A percentile compares a stretch with the other conserved stretches of the same genome.
Evolutionary conservation across 2,888 invertebrate genomes (phyloP).

Genomic region (Conus canariensis): DNA sequence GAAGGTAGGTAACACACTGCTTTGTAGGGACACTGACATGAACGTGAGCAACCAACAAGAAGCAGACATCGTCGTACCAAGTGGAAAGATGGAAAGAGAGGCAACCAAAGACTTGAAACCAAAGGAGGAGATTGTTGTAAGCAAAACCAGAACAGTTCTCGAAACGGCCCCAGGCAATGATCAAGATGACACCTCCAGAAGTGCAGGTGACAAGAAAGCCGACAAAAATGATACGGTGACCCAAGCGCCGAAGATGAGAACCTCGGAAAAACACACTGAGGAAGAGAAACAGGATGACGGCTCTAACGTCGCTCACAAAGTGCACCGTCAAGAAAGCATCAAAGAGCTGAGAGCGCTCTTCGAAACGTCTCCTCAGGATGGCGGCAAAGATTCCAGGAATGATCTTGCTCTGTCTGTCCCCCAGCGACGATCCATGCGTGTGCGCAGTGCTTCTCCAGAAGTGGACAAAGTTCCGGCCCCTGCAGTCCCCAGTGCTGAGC

Average conservation of each 20-base stretch:
- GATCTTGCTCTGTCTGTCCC: not conserved
- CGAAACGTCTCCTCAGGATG: slow-evolving; percentile 56
- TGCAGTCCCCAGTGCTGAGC: slow-evolving; percentile 31
- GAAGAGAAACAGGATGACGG: slow-evolving; percentile 18
- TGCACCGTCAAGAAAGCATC: slow-evolving; percentile 69
- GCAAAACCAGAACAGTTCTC: slow-evolving; percentile 8
- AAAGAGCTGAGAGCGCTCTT: slow-evolving; percentile 70
- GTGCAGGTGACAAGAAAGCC: no score
- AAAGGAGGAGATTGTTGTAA: slow-evolving; percentile 18
- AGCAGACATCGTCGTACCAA: not conserved
- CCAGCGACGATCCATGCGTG: not conserved
- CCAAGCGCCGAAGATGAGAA: not conserved
- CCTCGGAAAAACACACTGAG: not conserved
- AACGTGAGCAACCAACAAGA: not conserved
- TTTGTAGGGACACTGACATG: no score
- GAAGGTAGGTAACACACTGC: no score
- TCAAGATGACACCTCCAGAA: no score
- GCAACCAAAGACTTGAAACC: not conserved
- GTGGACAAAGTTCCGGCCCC: not conserved
- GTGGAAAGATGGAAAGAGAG: not conserved
- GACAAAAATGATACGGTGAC: not conserved
- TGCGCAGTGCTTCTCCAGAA: slow-evolving; percentile 33
- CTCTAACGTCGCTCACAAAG: not conserved
- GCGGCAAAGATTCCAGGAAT: not conserved
- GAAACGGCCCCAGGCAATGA: slow-evolving; percentile 9